Evolutionary conservation across 2,113 vertebrate genomes (phyloP).

Genomic region (Xiphophorus hellerii): DNA sequence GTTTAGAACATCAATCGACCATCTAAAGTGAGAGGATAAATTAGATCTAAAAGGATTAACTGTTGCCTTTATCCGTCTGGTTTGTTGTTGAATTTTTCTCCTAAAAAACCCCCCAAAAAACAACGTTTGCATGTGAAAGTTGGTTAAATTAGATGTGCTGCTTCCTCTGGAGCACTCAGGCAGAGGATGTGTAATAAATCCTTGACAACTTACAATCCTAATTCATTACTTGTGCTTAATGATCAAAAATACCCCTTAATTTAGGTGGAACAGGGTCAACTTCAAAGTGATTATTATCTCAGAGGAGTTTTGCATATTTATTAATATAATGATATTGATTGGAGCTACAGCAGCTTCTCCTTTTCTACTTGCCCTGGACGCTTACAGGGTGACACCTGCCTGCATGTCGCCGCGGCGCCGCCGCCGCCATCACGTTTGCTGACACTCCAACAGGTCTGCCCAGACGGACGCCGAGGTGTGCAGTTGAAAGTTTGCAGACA

Average conservation of each 20-base stretch:
- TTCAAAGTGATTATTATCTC: conserved; percentile 8
- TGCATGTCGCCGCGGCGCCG: not conserved
- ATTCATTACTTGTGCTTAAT: conserved; percentile 2
- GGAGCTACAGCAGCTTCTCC: not conserved
- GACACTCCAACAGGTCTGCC: conserved; percentile 51
- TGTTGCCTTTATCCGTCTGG: not conserved
- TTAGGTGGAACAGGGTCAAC: not conserved
- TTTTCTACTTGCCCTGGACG: conserved; percentile 15
- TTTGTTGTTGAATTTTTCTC: not conserved
- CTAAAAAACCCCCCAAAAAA: not conserved
- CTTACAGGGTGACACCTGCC: not conserved
- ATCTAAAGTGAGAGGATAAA: not conserved
- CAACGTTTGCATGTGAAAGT: too few species aligned
- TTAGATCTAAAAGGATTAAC: not conserved
- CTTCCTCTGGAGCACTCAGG: not conserved
- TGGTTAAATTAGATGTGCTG: not conserved
- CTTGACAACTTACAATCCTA: not conserved
- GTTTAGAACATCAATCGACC: not conserved
- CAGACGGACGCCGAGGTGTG: not conserved
- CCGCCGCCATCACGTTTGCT: not conserved
- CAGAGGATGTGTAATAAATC: not conserved
- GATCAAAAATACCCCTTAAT: conserved; percentile 2
- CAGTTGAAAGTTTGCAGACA: not conserved
- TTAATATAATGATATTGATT: conserved; percentile 22
- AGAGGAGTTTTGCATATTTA: conserved; percentile 13